Evolutionary conservation across 2,113 vertebrate genomes (phyloP).

Genomic region (Caloenas nicobarica): DNA sequence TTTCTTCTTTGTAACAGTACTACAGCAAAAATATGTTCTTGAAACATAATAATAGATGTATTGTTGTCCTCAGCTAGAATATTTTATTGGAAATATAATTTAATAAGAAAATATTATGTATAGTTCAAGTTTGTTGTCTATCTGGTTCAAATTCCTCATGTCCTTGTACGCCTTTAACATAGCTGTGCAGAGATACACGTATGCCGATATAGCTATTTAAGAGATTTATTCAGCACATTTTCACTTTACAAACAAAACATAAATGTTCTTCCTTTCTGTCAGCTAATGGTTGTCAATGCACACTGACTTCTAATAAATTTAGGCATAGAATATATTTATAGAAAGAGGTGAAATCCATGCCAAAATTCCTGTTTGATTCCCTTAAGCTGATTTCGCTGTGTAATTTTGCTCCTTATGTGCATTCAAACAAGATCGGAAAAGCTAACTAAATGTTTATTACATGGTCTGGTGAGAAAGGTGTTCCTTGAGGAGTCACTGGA

Average conservation of each 20-base stretch:
- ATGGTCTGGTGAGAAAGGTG: neutral
- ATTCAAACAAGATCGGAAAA: neutral
- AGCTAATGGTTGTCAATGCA: neutral
- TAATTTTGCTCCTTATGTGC: neutral
- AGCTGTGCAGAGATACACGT: accelerated
- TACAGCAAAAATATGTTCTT: neutral
- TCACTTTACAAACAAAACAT: neutral
- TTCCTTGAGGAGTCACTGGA: neutral
- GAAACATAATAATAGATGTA: neutral
- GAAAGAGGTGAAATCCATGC: neutral
- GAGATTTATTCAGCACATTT: neutral
- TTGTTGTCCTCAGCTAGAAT: neutral
- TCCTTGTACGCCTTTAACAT: neutral
- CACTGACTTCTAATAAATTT: neutral
- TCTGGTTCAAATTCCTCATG: neutral
- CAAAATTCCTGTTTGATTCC: neutral
- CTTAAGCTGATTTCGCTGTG: neutral
- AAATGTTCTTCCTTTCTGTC: neutral
- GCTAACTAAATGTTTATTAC: neutral
- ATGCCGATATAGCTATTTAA: neutral
- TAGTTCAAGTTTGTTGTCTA: neutral
- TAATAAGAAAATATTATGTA: neutral
- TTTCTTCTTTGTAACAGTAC: neutral
- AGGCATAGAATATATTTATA: neutral
- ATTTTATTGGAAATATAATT: neutral